phyloP scores from a whole-genome alignment of 2,797 vertebrate genomes.

The Dromococcyx pavoninus region DNA sequence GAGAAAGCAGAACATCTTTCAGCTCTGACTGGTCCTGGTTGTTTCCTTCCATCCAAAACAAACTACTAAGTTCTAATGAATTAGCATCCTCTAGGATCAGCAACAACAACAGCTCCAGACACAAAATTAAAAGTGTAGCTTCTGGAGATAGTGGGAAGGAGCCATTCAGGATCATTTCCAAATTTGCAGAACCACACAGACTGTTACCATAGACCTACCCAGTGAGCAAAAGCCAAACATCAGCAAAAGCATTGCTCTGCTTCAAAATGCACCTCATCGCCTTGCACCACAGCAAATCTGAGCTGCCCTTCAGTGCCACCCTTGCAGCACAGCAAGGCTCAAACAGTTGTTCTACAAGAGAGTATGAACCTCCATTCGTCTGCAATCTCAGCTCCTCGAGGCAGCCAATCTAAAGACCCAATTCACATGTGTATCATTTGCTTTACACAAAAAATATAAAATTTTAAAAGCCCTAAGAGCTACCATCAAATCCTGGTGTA shows the following conservation, averaged over 20 bases:
- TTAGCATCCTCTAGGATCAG: background rate
- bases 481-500: background rate
- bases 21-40: background rate
- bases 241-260: background rate
- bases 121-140: background rate
- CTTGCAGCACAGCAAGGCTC: background rate
- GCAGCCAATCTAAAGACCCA: constrained; percentile 10
- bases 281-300: background rate
- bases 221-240: background rate
- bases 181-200: background rate
- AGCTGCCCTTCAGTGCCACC: background rate
- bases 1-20: background rate
- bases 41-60: background rate
- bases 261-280: background rate
- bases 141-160: background rate
- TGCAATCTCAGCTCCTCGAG: constrained; percentile 21
- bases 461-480: background rate
- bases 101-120: background rate
- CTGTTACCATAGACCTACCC: background rate
- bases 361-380: background rate
- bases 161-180: background rate
- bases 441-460: constrained; percentile 14
- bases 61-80: background rate
- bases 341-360: background rate
- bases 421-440: constrained; percentile 14